phyloP scores from a whole-genome alignment of 2,888 invertebrate genomes.

The Pheosia gnoma region DNA sequence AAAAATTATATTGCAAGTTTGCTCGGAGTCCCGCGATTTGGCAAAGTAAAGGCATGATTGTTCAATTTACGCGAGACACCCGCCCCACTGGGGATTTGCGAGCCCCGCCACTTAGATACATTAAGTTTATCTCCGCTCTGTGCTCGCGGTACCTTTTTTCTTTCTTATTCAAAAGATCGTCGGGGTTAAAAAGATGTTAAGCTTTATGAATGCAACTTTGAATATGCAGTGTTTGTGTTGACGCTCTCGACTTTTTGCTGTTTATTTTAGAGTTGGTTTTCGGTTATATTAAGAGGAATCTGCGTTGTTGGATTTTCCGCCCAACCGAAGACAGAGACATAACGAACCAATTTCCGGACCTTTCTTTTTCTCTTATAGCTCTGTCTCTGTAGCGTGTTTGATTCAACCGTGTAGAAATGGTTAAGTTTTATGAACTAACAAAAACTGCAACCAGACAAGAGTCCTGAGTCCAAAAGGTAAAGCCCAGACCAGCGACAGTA shows the following conservation, averaged over 20 bases:
- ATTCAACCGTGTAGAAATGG: no score
- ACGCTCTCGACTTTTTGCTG: not conserved
- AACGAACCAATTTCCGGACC: no score
- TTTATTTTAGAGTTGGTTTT: not conserved
- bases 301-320: no score
- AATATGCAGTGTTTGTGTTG: constrained; percentile 10
- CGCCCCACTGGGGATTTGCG: constrained; percentile 30
- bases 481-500: no score
- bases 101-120: constrained; percentile 38
- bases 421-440: no score
- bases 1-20: not conserved
- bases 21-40: constrained; percentile 6
- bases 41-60: constrained; percentile 41
- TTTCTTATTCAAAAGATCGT: constrained; percentile 23
- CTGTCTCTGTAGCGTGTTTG: no score
- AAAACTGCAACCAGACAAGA: no score
- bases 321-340: no score
- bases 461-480: no score
- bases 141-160: constrained; percentile 9
- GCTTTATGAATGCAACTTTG: constrained; percentile 6
- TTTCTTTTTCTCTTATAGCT: no score
- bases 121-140: constrained; percentile 41
- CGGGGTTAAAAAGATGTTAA: constrained; percentile 10
- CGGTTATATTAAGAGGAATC: not conserved
- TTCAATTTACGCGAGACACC: constrained; percentile 39